Conservation (phyloP, 64 coral and sea anemone species). For the Catalaphyllia jardinei region DNA sequence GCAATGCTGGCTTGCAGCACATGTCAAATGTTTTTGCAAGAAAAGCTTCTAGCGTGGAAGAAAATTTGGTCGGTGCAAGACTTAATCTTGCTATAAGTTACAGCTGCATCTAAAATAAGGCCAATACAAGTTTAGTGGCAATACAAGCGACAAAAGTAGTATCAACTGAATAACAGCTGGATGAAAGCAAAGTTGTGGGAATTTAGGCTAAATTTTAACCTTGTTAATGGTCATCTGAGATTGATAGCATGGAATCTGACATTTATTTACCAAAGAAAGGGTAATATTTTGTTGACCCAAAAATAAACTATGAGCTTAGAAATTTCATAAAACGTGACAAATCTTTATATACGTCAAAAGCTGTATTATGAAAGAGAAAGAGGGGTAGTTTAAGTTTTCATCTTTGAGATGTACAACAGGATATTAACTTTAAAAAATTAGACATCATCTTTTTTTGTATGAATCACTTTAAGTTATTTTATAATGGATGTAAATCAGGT, state of each 20-base stretch:
- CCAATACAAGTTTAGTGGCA: no score
- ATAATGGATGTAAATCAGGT: background rate
- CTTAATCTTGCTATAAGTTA: no score
- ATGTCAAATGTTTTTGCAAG: no score
- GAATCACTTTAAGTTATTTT: slow-evolving; percentile 31
- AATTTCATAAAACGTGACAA: slow-evolving; percentile 9
- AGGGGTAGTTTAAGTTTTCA: background rate
- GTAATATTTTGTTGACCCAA: slow-evolving; percentile 17
- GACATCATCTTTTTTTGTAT: background rate
- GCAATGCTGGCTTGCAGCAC: no score
- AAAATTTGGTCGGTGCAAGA: no score
- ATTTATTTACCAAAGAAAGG: slow-evolving; percentile 10
- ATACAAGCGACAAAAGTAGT: no score
- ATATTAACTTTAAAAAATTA: background rate
- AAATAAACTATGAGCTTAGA: background rate
- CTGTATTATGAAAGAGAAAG: background rate
- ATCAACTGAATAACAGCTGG: no score
- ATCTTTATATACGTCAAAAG: background rate
- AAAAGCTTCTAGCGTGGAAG: no score
- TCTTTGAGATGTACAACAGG: background rate
- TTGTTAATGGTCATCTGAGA: no score
- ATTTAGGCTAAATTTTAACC: no score
- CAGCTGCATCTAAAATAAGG: no score
- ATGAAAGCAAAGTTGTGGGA: no score
- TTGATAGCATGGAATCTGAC: background rate